Evolutionary conservation across 1,140 invertebrate species (phyloP).

Genomic region (Spodoptera litura): DNA sequence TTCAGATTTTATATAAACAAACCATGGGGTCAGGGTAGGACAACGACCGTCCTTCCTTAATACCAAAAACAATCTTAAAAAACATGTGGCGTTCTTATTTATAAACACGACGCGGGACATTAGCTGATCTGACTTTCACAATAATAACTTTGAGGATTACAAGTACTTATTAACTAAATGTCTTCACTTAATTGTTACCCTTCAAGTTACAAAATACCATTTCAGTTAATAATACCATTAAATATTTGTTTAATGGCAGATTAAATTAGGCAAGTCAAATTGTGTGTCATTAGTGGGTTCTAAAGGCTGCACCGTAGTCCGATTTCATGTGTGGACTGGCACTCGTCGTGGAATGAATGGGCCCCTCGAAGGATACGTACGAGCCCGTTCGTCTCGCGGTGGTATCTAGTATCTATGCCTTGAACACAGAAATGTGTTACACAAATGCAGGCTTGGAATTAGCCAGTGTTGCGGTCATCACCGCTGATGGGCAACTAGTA

Average conservation of each 20-base stretch:
- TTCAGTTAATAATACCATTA: constrained; percentile 13
- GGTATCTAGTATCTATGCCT: constrained; percentile 92
- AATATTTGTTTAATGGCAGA: constrained; percentile 77
- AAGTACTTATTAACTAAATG: neutral
- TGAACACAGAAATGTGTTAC: constrained; percentile 98
- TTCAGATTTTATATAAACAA: neutral
- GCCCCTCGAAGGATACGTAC: constrained; percentile 89
- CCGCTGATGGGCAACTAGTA: no score
- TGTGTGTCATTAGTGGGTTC: constrained; percentile 86
- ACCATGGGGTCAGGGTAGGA: constrained; percentile 51
- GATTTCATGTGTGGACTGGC: constrained; percentile 92
- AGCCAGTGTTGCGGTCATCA: constrained; percentile 76
- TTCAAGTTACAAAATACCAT: neutral
- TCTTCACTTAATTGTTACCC: neutral
- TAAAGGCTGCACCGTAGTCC: constrained; percentile 88
- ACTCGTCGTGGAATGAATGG: constrained; percentile 89
- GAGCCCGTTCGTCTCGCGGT: constrained; percentile 82
- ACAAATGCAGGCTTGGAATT: constrained; percentile 93
- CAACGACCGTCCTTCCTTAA: constrained; percentile 75
- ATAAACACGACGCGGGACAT: constrained; percentile 58
- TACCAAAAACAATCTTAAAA: no score
- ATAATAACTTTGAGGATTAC: constrained; percentile 29
- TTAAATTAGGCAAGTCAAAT: constrained; percentile 83
- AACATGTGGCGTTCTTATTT: constrained; percentile 19
- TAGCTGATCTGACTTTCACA: constrained; percentile 66